Base-by-base conservation (phyloP, 2,113 vertebrate species). In the Bubo scandiacus region DNA sequence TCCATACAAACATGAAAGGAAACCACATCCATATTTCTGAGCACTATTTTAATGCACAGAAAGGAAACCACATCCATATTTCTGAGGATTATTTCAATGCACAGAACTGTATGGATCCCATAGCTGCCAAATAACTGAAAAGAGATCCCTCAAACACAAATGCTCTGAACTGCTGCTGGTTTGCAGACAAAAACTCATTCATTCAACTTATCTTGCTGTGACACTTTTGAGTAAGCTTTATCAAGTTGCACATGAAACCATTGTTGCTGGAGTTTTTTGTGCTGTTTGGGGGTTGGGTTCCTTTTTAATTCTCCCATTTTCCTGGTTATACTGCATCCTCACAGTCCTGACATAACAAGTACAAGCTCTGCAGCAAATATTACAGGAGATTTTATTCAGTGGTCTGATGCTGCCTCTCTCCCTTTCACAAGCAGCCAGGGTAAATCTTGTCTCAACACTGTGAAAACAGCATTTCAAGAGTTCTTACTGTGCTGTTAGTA, bases 351-450 rank as follows among this genome's bases (percentile, higher is more conserved):
- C 22, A 75, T 25, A 74, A 85, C 55, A 84, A 94, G 67, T 43
- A 88, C 63, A 93, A 78, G 72, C 86, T 92, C 67, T 92, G 82
- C 88, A 92, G 81, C 45, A 75, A 81, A 92, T 49, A 32, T 40
- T 74, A 17, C 27, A 27, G 51, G 34, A 77, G 72, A 80, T 86
- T 86, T 92, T 77, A 66, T 92, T 92, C 34, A 5, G 42, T 82
- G 66, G 65, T 84, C 83, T 90, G 54, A 71, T 75, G 57, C 74
- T 83, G 81, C 89, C 73, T 86, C 70, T 79, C 75, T 93, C 49
- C 30, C 42, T 91, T 72, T 73, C 40, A 27, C 6, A 30, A 89
- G 57, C 66, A 81, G 34, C 27, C 63, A 66, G 38, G 42, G 36
- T 38, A 87, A 81, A 75, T 36, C 58, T 61, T 30, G 20, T 38